Evolutionary conservation across 2,888 invertebrate genomes (phyloP).

Genomic region (Pseudolycoriella hygida): DNA sequence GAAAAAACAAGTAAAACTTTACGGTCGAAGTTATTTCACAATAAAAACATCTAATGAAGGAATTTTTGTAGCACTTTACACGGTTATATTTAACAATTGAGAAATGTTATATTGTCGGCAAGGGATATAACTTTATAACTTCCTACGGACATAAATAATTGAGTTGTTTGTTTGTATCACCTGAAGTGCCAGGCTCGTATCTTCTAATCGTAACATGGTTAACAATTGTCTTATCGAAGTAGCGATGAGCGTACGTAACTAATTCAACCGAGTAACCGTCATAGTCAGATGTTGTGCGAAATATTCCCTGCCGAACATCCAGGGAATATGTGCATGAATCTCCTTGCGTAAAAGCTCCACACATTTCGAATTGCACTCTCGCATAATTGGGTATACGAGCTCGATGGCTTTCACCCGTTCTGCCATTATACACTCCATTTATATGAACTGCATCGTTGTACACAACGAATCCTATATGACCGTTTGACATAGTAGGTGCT

Average conservation of each 20-base stretch:
- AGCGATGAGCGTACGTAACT: slow-evolving; percentile 32
- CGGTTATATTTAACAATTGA: too few species aligned
- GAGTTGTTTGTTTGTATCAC: too few species aligned
- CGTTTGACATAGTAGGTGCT: slow-evolving; percentile 36
- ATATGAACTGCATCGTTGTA: slow-evolving; percentile 40
- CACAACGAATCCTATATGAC: slow-evolving; percentile 38
- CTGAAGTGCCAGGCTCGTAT: neutral
- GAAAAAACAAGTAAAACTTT: too few species aligned
- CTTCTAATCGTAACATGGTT: slow-evolving; percentile 31
- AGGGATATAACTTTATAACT: too few species aligned
- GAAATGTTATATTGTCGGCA: too few species aligned
- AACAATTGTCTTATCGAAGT: slow-evolving; percentile 31
- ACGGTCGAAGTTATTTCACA: too few species aligned
- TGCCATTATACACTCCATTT: slow-evolving; percentile 41
- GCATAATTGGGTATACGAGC: slow-evolving; percentile 42
- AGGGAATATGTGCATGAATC: slow-evolving; percentile 21
- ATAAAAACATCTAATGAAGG: too few species aligned
- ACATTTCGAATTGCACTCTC: slow-evolving; percentile 23
- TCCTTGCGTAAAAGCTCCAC: neutral
- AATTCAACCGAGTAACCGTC: slow-evolving; percentile 32
- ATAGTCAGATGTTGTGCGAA: slow-evolving; percentile 30
- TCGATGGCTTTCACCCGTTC: slow-evolving; percentile 35
- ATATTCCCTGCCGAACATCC: slow-evolving; percentile 30
- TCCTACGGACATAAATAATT: too few species aligned
- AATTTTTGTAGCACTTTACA: too few species aligned